Evolutionary conservation across 2,797 vertebrate genomes (phyloP).

Genomic region (Diplodus puntazzo): DNA sequence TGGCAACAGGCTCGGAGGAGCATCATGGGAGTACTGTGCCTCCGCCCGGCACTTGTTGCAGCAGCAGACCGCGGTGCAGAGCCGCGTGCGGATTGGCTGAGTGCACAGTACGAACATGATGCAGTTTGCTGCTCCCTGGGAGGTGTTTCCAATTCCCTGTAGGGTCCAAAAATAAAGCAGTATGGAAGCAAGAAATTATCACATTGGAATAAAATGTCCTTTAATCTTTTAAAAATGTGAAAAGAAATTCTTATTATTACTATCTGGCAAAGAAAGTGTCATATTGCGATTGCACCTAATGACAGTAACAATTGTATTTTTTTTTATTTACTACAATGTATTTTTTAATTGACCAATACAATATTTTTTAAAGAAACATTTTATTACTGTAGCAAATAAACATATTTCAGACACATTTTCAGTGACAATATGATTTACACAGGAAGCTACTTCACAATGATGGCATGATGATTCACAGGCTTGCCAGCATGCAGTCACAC

Average conservation of each 20-base stretch:
- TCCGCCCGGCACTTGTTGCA: slow-evolving; percentile 55
- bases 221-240: neutral
- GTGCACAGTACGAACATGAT: slow-evolving; percentile 95
- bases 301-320: neutral
- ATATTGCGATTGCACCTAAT: neutral
- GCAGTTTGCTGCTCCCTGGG: slow-evolving; percentile 97
- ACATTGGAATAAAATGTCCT: neutral
- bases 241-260: neutral
- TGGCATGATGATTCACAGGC: slow-evolving; percentile 24
- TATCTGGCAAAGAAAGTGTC: neutral
- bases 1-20: slow-evolving; percentile 23
- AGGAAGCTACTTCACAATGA: neutral
- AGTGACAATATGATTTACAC: neutral
- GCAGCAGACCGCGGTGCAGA: slow-evolving; percentile 83
- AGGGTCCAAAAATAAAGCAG: slow-evolving; percentile 12
- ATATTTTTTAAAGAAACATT: neutral
- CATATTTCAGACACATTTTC: neutral
- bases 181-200: neutral
- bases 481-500: slow-evolving; percentile 7
- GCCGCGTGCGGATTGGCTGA: slow-evolving; percentile 83
- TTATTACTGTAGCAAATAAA: neutral
- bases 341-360: neutral
- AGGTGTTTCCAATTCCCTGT: slow-evolving; percentile 96
- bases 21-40: neutral
- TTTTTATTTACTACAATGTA: neutral